Evolutionary conservation across 1,140 invertebrate species (phyloP).

Genomic region (Aleiodes sp.): DNA sequence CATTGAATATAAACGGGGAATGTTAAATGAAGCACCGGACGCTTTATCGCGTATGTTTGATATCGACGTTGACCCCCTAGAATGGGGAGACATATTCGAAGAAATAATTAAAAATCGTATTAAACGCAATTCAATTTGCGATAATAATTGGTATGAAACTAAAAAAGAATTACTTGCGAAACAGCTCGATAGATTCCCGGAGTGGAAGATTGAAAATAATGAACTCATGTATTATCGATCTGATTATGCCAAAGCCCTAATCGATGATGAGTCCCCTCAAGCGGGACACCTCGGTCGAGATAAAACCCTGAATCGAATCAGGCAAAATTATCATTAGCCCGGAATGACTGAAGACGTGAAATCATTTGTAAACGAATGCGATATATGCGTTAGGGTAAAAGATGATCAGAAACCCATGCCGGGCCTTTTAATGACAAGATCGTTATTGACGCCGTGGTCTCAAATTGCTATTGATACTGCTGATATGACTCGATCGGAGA

Average conservation of each 20-base stretch:
- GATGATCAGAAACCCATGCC: constrained; percentile 13
- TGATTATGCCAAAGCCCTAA: not conserved
- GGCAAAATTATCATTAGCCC: constrained; percentile 24
- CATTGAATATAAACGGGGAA: constrained; percentile 26
- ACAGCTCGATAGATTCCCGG: not conserved
- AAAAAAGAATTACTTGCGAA: not conserved
- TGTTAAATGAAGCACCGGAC: constrained; percentile 27
- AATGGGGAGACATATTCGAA: constrained; percentile 6
- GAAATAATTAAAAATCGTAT: not conserved
- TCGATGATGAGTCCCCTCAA: constrained; percentile 11
- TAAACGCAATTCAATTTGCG: not conserved
- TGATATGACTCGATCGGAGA: constrained; percentile 1
- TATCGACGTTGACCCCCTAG: not conserved
- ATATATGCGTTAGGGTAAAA: constrained; percentile 21
- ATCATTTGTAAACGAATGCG: constrained; percentile 22
- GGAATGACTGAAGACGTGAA: constrained; percentile 16
- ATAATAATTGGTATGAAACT: constrained; percentile 8
- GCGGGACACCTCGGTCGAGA: constrained; percentile 24
- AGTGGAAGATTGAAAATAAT: constrained; percentile 18
- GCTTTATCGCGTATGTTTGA: constrained; percentile 26
- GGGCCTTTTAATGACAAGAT: not conserved
- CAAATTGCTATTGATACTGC: constrained; percentile 25
- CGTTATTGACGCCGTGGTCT: not conserved
- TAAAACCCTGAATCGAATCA: constrained; percentile 21
- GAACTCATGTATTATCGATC: constrained; percentile 12